Percentiles rank a stretch among this genome's conserved stretches.
phyloP scores from a whole-genome alignment of 2,888 invertebrate species.

The Drosophila austrosaltans region DNA sequence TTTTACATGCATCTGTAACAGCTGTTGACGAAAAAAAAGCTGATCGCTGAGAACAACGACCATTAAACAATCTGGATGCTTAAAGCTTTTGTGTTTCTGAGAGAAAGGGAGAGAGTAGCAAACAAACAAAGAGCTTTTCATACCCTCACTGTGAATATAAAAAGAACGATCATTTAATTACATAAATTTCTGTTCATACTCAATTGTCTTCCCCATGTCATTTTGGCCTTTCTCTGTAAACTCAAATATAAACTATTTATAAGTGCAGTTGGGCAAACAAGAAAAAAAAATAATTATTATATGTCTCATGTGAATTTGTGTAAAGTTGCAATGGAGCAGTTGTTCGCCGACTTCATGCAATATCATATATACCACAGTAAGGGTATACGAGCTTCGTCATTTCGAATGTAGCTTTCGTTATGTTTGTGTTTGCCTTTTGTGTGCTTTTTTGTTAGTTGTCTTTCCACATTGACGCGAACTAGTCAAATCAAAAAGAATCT shows the following conservation, averaged over 20 bases:
- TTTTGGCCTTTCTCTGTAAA: too few species aligned
- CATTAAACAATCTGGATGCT: slow-evolving; percentile 20
- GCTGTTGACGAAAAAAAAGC: slow-evolving; percentile 41
- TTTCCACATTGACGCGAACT: slow-evolving; percentile 52
- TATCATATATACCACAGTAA: background rate
- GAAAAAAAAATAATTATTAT: too few species aligned
- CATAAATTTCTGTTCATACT: background rate
- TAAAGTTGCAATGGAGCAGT: too few species aligned
- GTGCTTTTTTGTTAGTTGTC: slow-evolving; percentile 60
- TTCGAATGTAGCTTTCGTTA: background rate
- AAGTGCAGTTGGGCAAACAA: too few species aligned
- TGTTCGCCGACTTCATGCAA: background rate
- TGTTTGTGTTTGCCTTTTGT: slow-evolving; percentile 24
- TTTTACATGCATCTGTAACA: slow-evolving; percentile 38
- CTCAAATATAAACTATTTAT: too few species aligned
- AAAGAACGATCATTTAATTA: background rate
- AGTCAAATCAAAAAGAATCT: slow-evolving; percentile 36
- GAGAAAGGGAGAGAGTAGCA: slow-evolving; percentile 16
- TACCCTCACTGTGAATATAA: background rate
- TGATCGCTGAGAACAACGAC: slow-evolving; percentile 34
- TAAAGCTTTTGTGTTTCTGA: slow-evolving; percentile 22
- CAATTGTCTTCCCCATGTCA: too few species aligned
- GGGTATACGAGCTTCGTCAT: slow-evolving; percentile 1
- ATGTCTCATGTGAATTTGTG: too few species aligned
- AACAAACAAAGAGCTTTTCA: background rate